Base-by-base conservation (phyloP, 2,113 vertebrate species). In the Cyprinus carpio region DNA sequence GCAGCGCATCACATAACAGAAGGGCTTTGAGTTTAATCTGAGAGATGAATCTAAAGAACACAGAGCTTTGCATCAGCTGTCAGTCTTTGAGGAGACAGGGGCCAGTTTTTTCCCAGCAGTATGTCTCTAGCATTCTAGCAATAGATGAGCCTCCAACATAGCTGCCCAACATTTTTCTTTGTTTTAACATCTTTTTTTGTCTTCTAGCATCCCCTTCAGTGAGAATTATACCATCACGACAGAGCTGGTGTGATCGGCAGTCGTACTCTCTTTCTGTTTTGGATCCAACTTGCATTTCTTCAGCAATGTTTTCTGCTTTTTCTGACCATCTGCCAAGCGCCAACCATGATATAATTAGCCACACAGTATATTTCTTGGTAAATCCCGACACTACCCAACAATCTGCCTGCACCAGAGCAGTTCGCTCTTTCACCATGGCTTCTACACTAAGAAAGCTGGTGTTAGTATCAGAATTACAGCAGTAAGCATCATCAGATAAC, bases 141-240 rank as follows among this genome's bases (percentile, higher is more conserved):
- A 82, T 85, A 60, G 4, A 58, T 64, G 7, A 43, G 37, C 23
- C 77, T 64, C 20, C 8, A 87, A 60, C 83, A 23, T 69, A 83
- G 18, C 74, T 83, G 62, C 31, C 58, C 60, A 69, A 71, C 56
- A n/a, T n/a, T n/a, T n/a, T 69, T 84, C 75, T 83, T 78, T 43
- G 15, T 37, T 29, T 64, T 64, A 27, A 64, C n/a, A 27, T n/a
- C n/a, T 64, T 0, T 62, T 62, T 62, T 25, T 25, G n/a, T 62
- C 23, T 25, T 25, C 23, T 62, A 62, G n/a, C 1, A 62, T 25
- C 58, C n/a, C n/a, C 10, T 62, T 62, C 10, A 9, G 2, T 25
- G 25, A 64, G 60, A 64, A 15, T 3, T 29, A 15, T 64, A 29
- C 25, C 11, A 13, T 64, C 25, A 64, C 25, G 13, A 2, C 25